These are phyloP conservation scores for Eupithecia subfuscata DNA, from an alignment of 2,888 invertebrate species.

Conservation along the genomic window DNA sequence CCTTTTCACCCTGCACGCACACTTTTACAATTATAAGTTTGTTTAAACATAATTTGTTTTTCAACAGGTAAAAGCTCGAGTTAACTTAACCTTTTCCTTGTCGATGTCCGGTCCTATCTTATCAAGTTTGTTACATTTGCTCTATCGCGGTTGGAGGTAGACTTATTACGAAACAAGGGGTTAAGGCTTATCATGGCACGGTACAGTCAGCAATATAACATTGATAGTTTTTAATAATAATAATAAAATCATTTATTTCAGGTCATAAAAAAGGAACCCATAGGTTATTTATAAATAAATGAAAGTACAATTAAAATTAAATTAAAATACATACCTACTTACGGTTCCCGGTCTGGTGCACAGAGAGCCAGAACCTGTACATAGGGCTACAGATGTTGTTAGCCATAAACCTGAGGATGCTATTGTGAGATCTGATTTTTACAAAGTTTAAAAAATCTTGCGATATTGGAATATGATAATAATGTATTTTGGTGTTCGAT, in stretches of 20 bases:
- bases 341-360: too few species aligned
- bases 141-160: not conserved
- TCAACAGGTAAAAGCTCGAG: not conserved
- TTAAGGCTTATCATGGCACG: not conserved
- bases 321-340: too few species aligned
- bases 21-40: not conserved
- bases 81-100: not conserved
- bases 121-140: slow-evolving; percentile 9
- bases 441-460: not conserved
- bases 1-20: too few species aligned
- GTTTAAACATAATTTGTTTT: not conserved
- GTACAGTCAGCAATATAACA: not conserved
- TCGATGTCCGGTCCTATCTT: slow-evolving; percentile 4
- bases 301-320: too few species aligned
- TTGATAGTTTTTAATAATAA: not conserved
- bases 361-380: too few species aligned
- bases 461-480: not conserved
- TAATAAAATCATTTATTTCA: too few species aligned
- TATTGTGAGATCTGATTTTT: too few species aligned
- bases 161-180: not conserved
- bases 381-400: too few species aligned
- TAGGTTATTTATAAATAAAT: too few species aligned
- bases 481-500: not conserved
- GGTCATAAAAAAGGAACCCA: too few species aligned
- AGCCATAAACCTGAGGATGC: too few species aligned